Evolutionary conservation across 2,888 invertebrate genomes (phyloP).

Genomic region (Carpatolechia fugitivella): DNA sequence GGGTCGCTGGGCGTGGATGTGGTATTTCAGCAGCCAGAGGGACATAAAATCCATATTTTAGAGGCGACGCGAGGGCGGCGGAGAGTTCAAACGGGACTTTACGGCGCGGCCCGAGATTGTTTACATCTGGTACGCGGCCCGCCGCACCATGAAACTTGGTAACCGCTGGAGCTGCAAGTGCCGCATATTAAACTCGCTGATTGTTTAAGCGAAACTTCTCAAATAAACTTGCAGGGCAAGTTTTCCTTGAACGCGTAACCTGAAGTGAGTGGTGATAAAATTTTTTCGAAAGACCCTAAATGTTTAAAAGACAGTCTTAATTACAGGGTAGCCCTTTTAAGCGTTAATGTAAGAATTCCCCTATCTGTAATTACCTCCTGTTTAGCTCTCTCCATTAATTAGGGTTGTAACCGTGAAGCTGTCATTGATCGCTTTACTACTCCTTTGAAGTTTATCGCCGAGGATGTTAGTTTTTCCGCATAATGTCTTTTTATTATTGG

Average conservation of each 20-base stretch:
- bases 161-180: conserved; percentile 63
- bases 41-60: conserved; percentile 77
- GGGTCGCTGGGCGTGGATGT: conserved; percentile 64
- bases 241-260: not conserved
- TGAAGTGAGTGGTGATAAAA: not conserved
- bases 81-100: conserved; percentile 76
- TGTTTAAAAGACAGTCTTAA: not conserved
- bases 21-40: conserved; percentile 70
- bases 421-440: conserved; percentile 71
- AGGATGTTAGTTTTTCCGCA: conserved; percentile 80
- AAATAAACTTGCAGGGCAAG: not conserved
- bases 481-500: conserved; percentile 78
- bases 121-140: conserved; percentile 74
- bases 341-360: conserved; percentile 16
- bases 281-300: not conserved
- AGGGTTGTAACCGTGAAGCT: conserved; percentile 59
- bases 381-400: conserved; percentile 44
- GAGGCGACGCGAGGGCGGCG: conserved; percentile 54
- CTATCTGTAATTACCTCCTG: conserved; percentile 30
- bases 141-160: conserved; percentile 68
- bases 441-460: conserved; percentile 70
- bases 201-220: conserved; percentile 35
- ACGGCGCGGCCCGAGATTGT: conserved; percentile 74
- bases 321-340: not conserved
- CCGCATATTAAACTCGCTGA: conserved; percentile 42